Conservation (phyloP, 2,888 invertebrate genomes). For the Odontocerum albicorne region DNA sequence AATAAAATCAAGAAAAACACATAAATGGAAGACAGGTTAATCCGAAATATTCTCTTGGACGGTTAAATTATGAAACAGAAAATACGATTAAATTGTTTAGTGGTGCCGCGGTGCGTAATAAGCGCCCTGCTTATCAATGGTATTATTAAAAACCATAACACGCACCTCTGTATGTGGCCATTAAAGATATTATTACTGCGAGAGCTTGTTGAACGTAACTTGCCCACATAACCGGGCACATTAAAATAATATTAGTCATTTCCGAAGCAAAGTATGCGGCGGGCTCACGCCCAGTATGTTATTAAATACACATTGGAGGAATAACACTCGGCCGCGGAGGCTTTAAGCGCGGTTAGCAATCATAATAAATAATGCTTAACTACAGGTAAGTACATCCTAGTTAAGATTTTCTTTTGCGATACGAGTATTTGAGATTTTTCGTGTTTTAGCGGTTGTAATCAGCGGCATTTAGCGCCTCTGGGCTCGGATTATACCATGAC, state of each 20-base stretch:
- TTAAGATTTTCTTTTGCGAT: too few relatives aligned
- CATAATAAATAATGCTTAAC: too few relatives aligned
- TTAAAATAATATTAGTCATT: constrained; percentile 9
- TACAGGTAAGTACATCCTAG: too few relatives aligned
- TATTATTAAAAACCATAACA: constrained; percentile 25
- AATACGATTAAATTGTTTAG: constrained; percentile 17
- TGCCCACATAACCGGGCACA: background rate
- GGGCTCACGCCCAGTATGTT: background rate
- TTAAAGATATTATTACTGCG: constrained; percentile 1
- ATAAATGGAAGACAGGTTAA: too few relatives aligned
- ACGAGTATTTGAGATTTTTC: too few relatives aligned
- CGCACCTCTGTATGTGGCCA: constrained; percentile 16
- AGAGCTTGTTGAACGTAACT: background rate
- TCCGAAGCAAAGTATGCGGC: constrained; percentile 1
- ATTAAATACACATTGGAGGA: background rate
- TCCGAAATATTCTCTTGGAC: too few relatives aligned
- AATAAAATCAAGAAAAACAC: too few relatives aligned
- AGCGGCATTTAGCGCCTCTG: too few relatives aligned
- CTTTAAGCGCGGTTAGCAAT: too few relatives aligned
- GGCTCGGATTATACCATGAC: too few relatives aligned
- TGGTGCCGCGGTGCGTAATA: constrained; percentile 22
- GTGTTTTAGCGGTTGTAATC: too few relatives aligned
- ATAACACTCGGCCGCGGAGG: too few relatives aligned
- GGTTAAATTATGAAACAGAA: constrained; percentile 10
- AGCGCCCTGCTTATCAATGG: constrained; percentile 19